These are phyloP conservation scores for Oreonectes daqikongensis DNA, from an alignment of 2,797 vertebrate species.

Conservation along the genomic window DNA sequence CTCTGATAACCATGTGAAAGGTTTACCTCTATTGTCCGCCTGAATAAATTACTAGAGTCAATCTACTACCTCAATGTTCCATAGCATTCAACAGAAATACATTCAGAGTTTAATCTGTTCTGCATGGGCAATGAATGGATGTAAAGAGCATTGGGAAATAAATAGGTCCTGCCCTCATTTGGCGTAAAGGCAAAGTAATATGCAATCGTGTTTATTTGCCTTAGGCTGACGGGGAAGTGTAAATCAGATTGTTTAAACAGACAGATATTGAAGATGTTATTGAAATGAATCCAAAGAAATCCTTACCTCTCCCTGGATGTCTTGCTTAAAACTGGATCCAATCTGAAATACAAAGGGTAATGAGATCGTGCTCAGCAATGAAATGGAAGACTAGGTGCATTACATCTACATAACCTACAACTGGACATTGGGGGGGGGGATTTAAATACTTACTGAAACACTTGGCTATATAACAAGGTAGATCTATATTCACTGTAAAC, in stretches of 20 bases:
- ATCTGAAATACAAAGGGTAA: constrained; percentile 3
- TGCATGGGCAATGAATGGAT: constrained; percentile 10
- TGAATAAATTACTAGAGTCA: constrained; percentile 33
- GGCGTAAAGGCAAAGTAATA: neutral
- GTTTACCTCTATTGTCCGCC: constrained; percentile 23
- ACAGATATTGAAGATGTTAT: neutral
- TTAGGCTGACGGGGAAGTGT: neutral
- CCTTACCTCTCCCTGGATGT: neutral
- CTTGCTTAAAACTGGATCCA: neutral
- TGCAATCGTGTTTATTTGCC: neutral
- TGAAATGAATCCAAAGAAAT: neutral
- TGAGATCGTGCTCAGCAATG: neutral
- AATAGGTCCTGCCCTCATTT: neutral
- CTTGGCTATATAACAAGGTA: neutral
- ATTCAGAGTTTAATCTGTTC: constrained; percentile 16
- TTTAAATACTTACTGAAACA: neutral
- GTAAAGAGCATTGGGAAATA: neutral
- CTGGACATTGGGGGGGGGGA: too few relatives aligned
- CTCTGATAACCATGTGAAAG: constrained; percentile 25
- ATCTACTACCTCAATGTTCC: constrained; percentile 22
- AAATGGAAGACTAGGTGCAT: neutral
- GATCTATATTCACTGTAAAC: neutral
- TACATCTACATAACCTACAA: too few relatives aligned
- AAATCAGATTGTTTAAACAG: neutral
- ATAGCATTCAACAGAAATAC: constrained; percentile 14